Evolutionary conservation across 2,113 vertebrate genomes (phyloP).

Genomic region (Lepisosteus osseus): DNA sequence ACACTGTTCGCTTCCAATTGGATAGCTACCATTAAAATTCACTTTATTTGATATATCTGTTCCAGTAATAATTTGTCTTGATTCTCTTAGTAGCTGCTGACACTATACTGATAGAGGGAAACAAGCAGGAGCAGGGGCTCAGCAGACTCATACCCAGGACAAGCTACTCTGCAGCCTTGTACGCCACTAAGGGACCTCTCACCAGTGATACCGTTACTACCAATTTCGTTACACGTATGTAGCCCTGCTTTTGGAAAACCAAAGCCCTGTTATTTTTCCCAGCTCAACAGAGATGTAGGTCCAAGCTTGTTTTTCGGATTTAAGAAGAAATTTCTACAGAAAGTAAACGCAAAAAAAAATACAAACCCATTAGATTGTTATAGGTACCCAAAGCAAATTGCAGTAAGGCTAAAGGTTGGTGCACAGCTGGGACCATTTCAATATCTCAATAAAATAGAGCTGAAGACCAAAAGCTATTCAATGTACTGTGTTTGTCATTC

Average conservation of each 20-base stretch:
- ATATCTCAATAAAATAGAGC: too few relatives aligned
- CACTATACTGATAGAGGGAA: conserved; percentile 86
- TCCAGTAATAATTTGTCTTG: conserved; percentile 1
- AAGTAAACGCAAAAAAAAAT: conserved; percentile 36
- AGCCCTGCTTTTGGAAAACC: background rate
- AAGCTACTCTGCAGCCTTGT: conserved; percentile 80
- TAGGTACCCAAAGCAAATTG: conserved; percentile 38
- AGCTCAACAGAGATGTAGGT: background rate
- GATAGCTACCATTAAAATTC: background rate
- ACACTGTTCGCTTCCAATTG: too few relatives aligned
- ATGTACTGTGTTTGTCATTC: too few relatives aligned
- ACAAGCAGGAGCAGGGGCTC: conserved; percentile 81
- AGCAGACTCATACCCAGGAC: conserved; percentile 81
- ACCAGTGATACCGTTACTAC: conserved; percentile 81
- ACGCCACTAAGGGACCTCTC: conserved; percentile 84
- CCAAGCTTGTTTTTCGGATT: conserved; percentile 41
- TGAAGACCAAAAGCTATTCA: too few relatives aligned
- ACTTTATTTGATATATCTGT: too few relatives aligned
- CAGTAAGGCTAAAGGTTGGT: conserved; percentile 36
- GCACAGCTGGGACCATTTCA: background rate
- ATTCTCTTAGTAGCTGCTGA: conserved; percentile 76
- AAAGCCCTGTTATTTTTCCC: conserved; percentile 20
- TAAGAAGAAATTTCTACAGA: conserved; percentile 27
- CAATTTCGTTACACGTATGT: conserved; percentile 91
- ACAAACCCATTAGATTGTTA: conserved; percentile 35